phyloP scores from a whole-genome alignment of 2,113 vertebrate genomes.

The Donacobius atricapilla region DNA sequence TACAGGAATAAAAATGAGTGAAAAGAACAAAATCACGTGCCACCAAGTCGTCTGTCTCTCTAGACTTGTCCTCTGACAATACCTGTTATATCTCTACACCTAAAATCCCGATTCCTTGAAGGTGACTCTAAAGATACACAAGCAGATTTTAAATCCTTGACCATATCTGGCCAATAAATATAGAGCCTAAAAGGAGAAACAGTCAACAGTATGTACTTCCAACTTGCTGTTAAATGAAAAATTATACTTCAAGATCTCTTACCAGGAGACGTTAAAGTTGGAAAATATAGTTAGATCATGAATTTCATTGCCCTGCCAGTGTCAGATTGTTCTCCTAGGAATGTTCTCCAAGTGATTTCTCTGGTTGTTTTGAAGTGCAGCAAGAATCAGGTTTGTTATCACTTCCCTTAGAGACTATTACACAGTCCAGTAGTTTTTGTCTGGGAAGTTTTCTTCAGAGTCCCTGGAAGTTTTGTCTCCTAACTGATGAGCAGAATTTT shows the following conservation, averaged over 20 bases:
- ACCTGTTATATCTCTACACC: not conserved
- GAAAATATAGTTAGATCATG: conserved; percentile 20
- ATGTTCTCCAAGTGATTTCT: not conserved
- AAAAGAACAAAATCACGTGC: not conserved
- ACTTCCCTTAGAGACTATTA: not conserved
- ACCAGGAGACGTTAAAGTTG: conserved; percentile 7
- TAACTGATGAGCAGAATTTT: not conserved
- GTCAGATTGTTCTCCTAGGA: conserved; percentile 5
- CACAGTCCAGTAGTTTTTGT: not conserved
- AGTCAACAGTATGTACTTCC: conserved; percentile 4
- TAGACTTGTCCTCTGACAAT: not conserved
- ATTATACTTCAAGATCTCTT: not conserved
- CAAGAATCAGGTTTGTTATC: not conserved
- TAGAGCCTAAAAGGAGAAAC: not conserved
- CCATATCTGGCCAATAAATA: not conserved
- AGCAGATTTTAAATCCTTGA: not conserved
- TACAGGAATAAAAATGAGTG: not conserved
- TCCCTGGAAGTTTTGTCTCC: not conserved
- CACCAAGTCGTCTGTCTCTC: not conserved
- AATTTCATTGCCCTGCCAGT: not conserved
- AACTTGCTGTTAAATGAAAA: conserved; percentile 11
- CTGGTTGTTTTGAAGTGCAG: not conserved
- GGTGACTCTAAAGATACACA: not conserved
- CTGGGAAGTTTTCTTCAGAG: not conserved
- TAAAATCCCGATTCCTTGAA: not conserved